Evolutionary conservation across 1,140 invertebrate genomes (phyloP).

Genomic region (Tetranychus urticae): DNA sequence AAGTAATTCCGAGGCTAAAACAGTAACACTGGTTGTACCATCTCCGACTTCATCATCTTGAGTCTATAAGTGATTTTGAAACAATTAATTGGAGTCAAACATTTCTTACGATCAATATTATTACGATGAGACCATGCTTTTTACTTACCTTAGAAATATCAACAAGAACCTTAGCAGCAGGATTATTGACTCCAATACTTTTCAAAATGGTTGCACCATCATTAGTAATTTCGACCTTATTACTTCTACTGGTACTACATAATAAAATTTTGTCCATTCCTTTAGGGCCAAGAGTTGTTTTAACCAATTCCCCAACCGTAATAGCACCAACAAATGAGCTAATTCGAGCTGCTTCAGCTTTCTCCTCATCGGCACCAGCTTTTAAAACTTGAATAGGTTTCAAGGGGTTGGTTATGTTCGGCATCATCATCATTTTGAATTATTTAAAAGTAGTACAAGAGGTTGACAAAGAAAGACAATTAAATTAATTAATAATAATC

Average conservation of each 20-base stretch:
- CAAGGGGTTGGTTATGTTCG: constrained; percentile 20
- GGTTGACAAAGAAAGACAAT: too few relatives aligned
- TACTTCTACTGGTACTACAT: constrained; percentile 49
- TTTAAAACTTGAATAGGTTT: constrained; percentile 84
- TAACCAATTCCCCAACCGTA: constrained; percentile 92
- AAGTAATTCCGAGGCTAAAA: constrained; percentile 79
- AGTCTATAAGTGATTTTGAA: constrained; percentile 28
- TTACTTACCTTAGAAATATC: constrained; percentile 15
- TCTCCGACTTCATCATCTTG: constrained; percentile 99
- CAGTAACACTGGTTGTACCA: constrained; percentile 95
- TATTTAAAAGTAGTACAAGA: too few relatives aligned
- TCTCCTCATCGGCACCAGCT: constrained; percentile 88
- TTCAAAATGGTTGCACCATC: constrained; percentile 97
- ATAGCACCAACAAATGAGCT: constrained; percentile 95
- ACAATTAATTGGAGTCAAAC: not conserved
- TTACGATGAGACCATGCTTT: not conserved
- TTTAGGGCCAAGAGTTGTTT: constrained; percentile 93
- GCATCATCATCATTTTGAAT: not conserved
- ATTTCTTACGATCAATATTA: not conserved
- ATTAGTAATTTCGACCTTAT: constrained; percentile 86
- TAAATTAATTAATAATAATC: too few relatives aligned
- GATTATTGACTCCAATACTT: constrained; percentile 90
- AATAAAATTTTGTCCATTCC: constrained; percentile 99
- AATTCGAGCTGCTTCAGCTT: constrained; percentile 50
- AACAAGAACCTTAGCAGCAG: constrained; percentile 92